phyloP scores from a whole-genome alignment of 2,888 invertebrate species.

The Steinernema scapterisci region DNA sequence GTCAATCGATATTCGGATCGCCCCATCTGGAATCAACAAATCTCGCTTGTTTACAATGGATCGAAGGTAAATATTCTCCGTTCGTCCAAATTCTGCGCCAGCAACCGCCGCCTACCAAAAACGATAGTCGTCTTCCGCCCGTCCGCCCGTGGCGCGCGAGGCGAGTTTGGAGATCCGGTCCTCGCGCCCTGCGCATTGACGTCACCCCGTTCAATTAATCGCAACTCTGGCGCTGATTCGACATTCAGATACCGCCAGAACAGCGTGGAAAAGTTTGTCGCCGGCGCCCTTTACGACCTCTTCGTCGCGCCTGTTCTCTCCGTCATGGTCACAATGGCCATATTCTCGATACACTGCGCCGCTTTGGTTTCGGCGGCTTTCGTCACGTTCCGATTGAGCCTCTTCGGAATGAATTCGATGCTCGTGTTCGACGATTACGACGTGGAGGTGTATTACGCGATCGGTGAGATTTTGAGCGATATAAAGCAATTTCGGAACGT shows the following conservation, averaged over 20 bases:
- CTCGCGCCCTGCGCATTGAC: constrained; percentile 15
- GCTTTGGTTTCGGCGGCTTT: neutral
- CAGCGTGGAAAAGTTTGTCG: constrained; percentile 25
- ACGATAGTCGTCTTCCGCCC: neutral
- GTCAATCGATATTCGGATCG: no score
- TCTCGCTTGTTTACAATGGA: neutral
- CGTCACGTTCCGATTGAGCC: neutral
- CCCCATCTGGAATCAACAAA: no score
- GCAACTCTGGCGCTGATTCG: neutral
- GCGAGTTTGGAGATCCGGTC: constrained; percentile 28
- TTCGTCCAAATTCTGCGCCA: neutral
- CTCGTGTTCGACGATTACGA: constrained; percentile 3
- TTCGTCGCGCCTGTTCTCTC: constrained; percentile 22
- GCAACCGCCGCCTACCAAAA: neutral
- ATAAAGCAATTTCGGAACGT: no score
- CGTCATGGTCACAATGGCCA: constrained; percentile 7
- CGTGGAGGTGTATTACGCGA: constrained; percentile 6
- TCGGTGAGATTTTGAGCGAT: neutral
- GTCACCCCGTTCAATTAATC: neutral
- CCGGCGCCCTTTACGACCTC: constrained; percentile 21
- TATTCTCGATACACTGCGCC: neutral
- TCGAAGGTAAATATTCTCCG: constrained; percentile 24
- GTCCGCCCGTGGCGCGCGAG: neutral
- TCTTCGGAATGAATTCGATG: neutral
- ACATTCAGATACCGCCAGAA: constrained; percentile 24